Evolutionary conservation across 2,888 invertebrate species (phyloP).

Genomic region (Caenorhabditis panamensis): DNA sequence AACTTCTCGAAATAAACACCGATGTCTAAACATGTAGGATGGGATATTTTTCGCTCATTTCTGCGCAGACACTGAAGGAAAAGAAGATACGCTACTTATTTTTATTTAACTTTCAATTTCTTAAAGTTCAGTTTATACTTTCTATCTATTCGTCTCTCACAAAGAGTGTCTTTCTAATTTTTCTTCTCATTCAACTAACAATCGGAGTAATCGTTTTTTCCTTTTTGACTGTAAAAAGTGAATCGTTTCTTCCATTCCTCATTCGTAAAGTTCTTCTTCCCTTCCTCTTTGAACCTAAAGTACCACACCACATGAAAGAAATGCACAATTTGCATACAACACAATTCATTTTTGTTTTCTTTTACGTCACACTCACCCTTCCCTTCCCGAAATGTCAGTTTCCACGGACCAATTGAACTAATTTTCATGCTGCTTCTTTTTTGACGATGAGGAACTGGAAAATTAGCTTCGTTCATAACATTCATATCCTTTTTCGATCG

Average conservation of each 20-base stretch:
- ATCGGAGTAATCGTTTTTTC: too few relatives aligned
- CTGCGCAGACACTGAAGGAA: background rate
- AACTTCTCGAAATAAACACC: too few relatives aligned
- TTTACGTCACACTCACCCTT: slow-evolving; percentile 4
- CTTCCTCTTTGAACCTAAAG: too few relatives aligned
- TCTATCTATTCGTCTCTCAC: background rate
- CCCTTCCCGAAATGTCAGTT: background rate
- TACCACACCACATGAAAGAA: too few relatives aligned
- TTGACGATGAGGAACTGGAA: slow-evolving; percentile 18
- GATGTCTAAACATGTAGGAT: too few relatives aligned
- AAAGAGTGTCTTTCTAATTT: too few relatives aligned
- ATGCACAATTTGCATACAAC: background rate
- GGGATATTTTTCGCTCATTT: too few relatives aligned
- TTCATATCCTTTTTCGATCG: background rate
- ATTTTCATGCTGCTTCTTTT: slow-evolving; percentile 26
- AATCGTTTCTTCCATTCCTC: too few relatives aligned
- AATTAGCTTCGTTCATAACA: slow-evolving; percentile 26
- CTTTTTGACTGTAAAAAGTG: too few relatives aligned
- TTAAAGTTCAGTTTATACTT: slow-evolving; percentile 17
- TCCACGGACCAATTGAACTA: slow-evolving; percentile 18
- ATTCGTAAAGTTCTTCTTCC: too few relatives aligned
- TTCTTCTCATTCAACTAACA: too few relatives aligned
- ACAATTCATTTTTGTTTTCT: slow-evolving; percentile 13
- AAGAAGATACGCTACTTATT: slow-evolving; percentile 43
- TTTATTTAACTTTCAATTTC: slow-evolving; percentile 41